Conservation (phyloP, 2,113 vertebrate species). For the Ptyas mucosa region DNA sequence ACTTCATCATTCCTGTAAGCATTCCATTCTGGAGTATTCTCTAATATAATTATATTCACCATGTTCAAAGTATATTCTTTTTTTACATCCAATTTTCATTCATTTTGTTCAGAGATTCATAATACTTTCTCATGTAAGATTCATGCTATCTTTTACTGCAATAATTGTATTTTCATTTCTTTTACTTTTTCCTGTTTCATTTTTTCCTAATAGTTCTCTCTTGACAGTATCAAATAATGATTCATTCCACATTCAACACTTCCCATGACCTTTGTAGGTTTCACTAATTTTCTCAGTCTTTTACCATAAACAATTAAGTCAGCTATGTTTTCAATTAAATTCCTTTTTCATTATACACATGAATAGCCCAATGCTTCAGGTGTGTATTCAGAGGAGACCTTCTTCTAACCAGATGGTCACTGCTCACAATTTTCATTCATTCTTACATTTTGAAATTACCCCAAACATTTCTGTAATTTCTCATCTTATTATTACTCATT, state of each 20-base stretch:
- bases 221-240: neutral
- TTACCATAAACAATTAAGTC: neutral
- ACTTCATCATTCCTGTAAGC: neutral
- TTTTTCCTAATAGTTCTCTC: neutral
- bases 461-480: neutral
- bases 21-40: neutral
- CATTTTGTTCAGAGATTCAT: neutral
- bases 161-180: neutral
- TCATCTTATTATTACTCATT: neutral
- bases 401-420: neutral
- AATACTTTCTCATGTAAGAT: neutral
- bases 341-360: neutral
- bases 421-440: neutral
- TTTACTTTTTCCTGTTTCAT: neutral
- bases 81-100: neutral
- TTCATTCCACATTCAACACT: neutral
- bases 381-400: neutral
- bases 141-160: neutral
- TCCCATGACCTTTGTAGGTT: neutral
- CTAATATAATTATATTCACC: neutral
- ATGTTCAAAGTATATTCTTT: neutral
- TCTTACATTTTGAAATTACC: neutral
- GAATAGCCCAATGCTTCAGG: neutral
- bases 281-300: neutral
- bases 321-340: neutral